Base-by-base conservation (phyloP, 2,797 vertebrate genomes). In the Rhinoraja longicauda region DNA sequence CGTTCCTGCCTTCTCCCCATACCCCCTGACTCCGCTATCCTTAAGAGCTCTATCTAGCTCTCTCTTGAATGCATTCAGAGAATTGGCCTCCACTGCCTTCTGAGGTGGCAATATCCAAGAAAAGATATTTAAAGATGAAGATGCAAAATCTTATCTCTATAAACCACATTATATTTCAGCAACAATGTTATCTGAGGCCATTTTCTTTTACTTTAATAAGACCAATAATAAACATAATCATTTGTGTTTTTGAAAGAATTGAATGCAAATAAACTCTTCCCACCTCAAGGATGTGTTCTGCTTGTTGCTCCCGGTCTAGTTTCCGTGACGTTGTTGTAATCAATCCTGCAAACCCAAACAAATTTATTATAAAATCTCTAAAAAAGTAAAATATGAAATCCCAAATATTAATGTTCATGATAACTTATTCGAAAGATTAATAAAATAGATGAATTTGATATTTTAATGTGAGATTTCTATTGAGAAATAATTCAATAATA, bases 241-340 rank as follows among this genome's bases (percentile, higher is more conserved):
- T 73, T 12, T 70, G 36, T 45, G 32, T 90, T 90, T 90, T 29
- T 45, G 24, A 92, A 90, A 92, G n/a, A 17, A 39, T 45, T 45
- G 24, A 75, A 92, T 73, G 12, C 64, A 72, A 82, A 57, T 93
- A 93, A 81, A 81, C 94, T 94, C 93, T 4, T 90, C 94, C 97
- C 96, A 99, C 99, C 97, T 99, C 99, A 53, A 99, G 95, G 95
- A 99, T 97, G 95, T 99, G 99, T 93, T 99, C 99, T 12, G 95
- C 97, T 91, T 99, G 99, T 93, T 99, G 98, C 93, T 99, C 99
- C 93, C 98, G 95, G 96, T 99, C 99, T 93, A 99, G 96, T 94
- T 96, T 99, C 94, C 98, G 98, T 84, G 99, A 98, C 5, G 99
- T 99, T 2, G 99, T 99, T 90, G 97, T 97, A 94, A 99, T 97